Evolutionary conservation across 1,140 invertebrate genomes (phyloP).

Genomic region (Pseudomyrmex gracilis): DNA sequence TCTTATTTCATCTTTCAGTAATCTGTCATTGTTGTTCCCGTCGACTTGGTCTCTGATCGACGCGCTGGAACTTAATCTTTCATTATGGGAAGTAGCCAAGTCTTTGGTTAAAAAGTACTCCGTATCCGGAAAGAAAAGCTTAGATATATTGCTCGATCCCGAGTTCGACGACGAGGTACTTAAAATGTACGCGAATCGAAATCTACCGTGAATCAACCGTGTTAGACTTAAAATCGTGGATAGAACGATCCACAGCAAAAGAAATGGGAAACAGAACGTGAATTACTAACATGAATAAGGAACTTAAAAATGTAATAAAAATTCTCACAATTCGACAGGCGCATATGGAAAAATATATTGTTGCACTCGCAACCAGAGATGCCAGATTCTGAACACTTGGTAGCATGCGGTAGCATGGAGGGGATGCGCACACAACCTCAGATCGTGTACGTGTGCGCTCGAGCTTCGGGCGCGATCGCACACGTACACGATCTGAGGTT

Average conservation of each 20-base stretch:
- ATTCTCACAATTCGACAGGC: conserved; percentile 11
- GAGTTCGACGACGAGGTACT: conserved; percentile 77
- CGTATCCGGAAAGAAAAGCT: conserved; percentile 72
- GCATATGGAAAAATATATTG: not conserved
- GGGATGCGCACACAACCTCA: too few species aligned
- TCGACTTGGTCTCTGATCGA: conserved; percentile 69
- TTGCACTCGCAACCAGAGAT: too few species aligned
- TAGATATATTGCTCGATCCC: conserved; percentile 75
- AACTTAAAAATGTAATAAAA: not conserved
- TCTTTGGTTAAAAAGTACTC: conserved; percentile 75
- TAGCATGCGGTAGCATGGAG: too few species aligned
- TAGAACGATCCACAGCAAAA: not conserved
- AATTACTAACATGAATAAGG: not conserved
- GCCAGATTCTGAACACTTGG: too few species aligned
- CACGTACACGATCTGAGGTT: too few species aligned
- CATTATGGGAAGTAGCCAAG: conserved; percentile 75
- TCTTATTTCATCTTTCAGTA: conserved; percentile 76
- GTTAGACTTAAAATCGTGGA: too few species aligned
- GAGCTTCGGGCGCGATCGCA: too few species aligned
- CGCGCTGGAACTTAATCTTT: conserved; percentile 75
- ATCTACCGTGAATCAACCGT: not conserved
- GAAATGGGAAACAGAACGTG: not conserved
- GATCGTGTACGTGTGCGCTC: too few species aligned
- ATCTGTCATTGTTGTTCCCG: conserved; percentile 81
- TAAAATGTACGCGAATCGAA: conserved; percentile 33